Evolutionary conservation across 1,140 invertebrate genomes (phyloP).

Genomic region (Tetragonula clypearis): DNA sequence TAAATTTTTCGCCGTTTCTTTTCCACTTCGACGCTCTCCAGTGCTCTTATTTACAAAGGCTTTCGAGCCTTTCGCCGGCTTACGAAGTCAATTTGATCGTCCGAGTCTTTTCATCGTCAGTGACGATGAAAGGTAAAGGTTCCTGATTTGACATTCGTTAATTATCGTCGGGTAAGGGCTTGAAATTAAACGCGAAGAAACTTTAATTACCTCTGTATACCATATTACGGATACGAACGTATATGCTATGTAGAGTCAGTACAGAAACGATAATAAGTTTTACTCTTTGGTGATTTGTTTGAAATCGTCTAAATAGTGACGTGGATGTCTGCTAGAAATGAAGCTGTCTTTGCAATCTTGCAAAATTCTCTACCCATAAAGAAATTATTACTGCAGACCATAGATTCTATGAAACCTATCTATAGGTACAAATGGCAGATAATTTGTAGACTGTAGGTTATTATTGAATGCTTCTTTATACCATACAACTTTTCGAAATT

Average conservation of each 20-base stretch:
- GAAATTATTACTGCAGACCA: not conserved
- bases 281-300: not conserved
- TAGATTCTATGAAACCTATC: not conserved
- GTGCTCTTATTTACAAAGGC: not conserved
- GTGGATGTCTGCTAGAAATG: too few species aligned
- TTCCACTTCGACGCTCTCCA: not conserved
- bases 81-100: constrained; percentile 1
- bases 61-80: not conserved
- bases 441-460: too few species aligned
- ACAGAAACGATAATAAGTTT: not conserved
- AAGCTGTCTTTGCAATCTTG: not conserved
- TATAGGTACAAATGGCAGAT: too few species aligned
- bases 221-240: not conserved
- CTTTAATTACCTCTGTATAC: not conserved
- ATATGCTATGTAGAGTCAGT: too few species aligned
- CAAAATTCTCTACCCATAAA: not conserved
- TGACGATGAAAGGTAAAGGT: not conserved
- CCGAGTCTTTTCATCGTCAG: not conserved
- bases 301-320: too few species aligned
- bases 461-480: too few species aligned
- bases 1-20: constrained; percentile 5
- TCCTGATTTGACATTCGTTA: not conserved
- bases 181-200: not conserved
- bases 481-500: too few species aligned
- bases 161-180: not conserved